Conservation (phyloP, 1,140 invertebrate species). For the Ptiloglossa arizonensis region DNA sequence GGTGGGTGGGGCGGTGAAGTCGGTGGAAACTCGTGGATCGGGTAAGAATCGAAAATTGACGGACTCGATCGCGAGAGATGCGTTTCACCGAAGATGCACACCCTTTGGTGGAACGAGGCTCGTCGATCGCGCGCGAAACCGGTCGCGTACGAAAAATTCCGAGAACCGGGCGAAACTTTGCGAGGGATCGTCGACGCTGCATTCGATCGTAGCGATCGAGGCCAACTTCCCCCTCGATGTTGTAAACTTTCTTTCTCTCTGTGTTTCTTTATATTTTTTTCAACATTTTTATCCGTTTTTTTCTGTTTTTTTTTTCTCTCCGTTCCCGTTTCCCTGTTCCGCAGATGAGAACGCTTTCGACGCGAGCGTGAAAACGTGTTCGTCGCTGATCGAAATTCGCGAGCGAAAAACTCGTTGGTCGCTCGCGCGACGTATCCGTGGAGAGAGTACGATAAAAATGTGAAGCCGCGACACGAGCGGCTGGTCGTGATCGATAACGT, state of each 20-base stretch:
- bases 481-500: conserved; percentile 30
- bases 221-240: background rate
- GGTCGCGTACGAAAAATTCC: conserved; percentile 5
- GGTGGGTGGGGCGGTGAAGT: background rate
- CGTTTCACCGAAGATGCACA: background rate
- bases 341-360: conserved; percentile 4
- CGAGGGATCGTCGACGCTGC: background rate
- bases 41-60: background rate
- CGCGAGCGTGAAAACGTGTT: background rate
- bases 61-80: background rate
- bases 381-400: background rate
- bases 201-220: conserved; percentile 8
- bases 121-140: background rate
- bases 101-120: background rate
- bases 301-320: too few species aligned
- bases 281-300: too few species aligned
- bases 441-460: background rate
- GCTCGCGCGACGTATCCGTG: background rate
- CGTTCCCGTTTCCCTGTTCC: background rate
- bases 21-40: too few species aligned
- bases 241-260: too few species aligned
- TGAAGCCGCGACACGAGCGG: background rate
- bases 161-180: background rate
- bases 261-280: too few species aligned
- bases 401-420: background rate